A percentile compares a stretch with the other conserved stretches of the same genome.
phyloP scores from a whole-genome alignment of 2,888 invertebrate genomes.

The Boloria euphrosyne region DNA sequence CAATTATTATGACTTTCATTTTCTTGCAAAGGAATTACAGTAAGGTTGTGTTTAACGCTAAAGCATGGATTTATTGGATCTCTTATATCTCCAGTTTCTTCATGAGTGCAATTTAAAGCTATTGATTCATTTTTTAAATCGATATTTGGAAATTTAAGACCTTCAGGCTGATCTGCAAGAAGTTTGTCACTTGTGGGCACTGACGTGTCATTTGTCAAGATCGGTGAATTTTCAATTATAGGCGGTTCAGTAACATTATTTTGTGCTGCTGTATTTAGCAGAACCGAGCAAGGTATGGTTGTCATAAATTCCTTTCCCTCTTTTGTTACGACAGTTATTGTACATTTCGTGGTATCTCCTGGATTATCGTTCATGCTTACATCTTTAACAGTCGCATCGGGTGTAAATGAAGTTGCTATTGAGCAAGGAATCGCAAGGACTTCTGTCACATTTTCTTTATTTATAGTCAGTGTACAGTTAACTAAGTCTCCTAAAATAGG shows the following conservation, averaged over 20 bases:
- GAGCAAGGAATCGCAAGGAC: constrained; percentile 76
- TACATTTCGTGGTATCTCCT: constrained; percentile 71
- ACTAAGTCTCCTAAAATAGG: constrained; percentile 70
- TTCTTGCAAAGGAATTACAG: constrained; percentile 62
- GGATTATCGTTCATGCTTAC: constrained; percentile 51
- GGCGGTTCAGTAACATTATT: constrained; percentile 76
- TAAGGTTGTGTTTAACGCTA: constrained; percentile 63
- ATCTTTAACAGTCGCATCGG: constrained; percentile 70
- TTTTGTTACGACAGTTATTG: constrained; percentile 70
- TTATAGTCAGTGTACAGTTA: constrained; percentile 75
- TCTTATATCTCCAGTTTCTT: constrained; percentile 55
- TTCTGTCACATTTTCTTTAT: constrained; percentile 65
- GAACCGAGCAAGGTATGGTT: constrained; percentile 74
- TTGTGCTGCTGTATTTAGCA: constrained; percentile 72
- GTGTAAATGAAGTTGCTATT: constrained; percentile 77
- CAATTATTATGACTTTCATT: constrained; percentile 34
- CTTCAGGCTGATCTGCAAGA: constrained; percentile 50
- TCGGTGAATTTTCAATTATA: constrained; percentile 45
- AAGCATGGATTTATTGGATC: constrained; percentile 76
- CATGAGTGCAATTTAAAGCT: constrained; percentile 54
- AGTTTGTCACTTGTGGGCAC: constrained; percentile 36
- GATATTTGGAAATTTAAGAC: constrained; percentile 49
- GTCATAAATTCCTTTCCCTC: constrained; percentile 70
- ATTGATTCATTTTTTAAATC: constrained; percentile 45
- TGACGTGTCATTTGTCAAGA: constrained; percentile 44